Conservation (phyloP, 1,140 invertebrate genomes). For the Hormaphis cornu region DNA sequence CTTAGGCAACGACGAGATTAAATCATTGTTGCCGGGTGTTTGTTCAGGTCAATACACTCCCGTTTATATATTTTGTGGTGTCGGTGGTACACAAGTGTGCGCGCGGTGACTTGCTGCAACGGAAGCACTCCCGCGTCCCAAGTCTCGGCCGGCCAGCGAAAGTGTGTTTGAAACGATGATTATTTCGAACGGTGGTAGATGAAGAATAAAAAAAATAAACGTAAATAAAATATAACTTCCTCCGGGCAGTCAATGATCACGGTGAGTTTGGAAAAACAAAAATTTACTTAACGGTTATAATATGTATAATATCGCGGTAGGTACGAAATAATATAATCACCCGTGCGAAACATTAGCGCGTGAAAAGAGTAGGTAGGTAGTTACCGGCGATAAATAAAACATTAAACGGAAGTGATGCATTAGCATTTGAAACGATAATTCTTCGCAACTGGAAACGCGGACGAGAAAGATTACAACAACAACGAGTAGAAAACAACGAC, state of each 20-base stretch:
- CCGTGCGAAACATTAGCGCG: slow-evolving; percentile 20
- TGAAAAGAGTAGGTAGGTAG: background rate
- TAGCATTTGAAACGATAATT: slow-evolving; percentile 1
- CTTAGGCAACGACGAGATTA: slow-evolving; percentile 17
- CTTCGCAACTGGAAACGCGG: background rate
- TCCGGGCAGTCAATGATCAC: background rate
- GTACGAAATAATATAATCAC: background rate
- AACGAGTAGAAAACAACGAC: background rate
- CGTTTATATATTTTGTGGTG: slow-evolving; percentile 20
- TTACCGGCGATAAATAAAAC: background rate
- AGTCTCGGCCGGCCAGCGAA: background rate
- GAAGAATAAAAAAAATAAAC: background rate
- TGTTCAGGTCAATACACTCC: slow-evolving; percentile 23
- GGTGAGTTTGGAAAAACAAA: too few relatives aligned
- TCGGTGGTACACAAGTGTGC: too few relatives aligned
- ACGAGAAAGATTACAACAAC: slow-evolving; percentile 3
- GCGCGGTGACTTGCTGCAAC: slow-evolving; percentile 26
- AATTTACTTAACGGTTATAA: background rate
- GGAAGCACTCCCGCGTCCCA: background rate
- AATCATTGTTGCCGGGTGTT: slow-evolving; percentile 30
- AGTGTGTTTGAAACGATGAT: slow-evolving; percentile 1
- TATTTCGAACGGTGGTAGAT: slow-evolving; percentile 1
- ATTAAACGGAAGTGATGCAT: slow-evolving; percentile 14
- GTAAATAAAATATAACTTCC: slow-evolving; percentile 21
- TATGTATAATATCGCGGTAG: background rate